A percentile compares a stretch with the other conserved stretches of the same genome.
These are phyloP conservation scores for Eira barbara DNA, from an alignment of 2,113 vertebrate genomes.

Conservation along the genomic window DNA sequence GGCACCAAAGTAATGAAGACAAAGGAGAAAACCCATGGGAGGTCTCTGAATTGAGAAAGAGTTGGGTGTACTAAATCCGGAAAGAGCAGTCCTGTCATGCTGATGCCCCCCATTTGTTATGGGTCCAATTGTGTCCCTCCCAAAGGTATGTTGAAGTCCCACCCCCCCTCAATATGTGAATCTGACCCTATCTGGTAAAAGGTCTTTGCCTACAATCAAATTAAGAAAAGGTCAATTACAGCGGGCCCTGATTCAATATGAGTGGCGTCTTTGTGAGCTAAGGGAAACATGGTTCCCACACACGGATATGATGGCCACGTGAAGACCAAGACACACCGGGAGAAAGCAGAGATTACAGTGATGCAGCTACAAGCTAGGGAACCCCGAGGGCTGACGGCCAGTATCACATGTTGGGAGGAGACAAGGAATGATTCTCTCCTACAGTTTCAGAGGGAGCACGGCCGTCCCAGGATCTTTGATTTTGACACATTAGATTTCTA, in stretches of 20 bases:
- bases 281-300: neutral
- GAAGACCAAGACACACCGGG: neutral
- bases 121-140: neutral
- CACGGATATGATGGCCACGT: neutral
- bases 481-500: neutral
- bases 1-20: neutral
- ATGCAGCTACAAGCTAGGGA: neutral
- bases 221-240: neutral
- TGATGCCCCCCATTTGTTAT: neutral
- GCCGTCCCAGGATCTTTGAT: neutral
- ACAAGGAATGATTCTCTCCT: neutral
- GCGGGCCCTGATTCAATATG: neutral
- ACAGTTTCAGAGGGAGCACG: neutral
- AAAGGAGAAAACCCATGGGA: neutral
- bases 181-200: neutral
- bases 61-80: neutral
- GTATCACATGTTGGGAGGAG: neutral
- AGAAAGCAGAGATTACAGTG: neutral
- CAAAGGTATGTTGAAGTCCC: neutral
- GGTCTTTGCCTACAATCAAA: neutral
- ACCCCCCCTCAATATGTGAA: neutral
- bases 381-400: accelerated
- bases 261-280: neutral
- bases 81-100: neutral
- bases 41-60: neutral